Base-by-base conservation (phyloP, 1,140 invertebrate genomes). In the Phortica variegata region DNA sequence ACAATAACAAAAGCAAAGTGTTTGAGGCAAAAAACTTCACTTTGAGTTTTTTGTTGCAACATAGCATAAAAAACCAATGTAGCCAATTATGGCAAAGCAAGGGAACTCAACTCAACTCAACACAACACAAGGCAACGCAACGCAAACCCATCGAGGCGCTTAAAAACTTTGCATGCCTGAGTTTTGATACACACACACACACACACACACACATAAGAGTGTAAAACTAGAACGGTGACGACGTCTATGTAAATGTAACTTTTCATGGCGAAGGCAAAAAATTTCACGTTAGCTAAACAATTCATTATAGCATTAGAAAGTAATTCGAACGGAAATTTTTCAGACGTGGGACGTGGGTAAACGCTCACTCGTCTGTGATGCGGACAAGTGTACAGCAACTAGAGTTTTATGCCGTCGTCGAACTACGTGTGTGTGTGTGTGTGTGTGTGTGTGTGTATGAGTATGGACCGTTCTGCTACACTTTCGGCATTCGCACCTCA, bases 291-390 rank as follows among this genome's bases (percentile, higher is more conserved):
- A 60, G 62, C 56, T 34, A 66, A 66, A 66, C 62, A 66, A 66
- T 66, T 66, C 62, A 66, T 66, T 66, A 66, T 54, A 61, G 62
- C 62, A 66, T 66, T 66, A 66, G 62, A 66, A 66, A 66, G 59
- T 66, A 66, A 66, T 66, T 66, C 62, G 63, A 66, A 66, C 62
- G 59, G 62, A 66, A 66, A 66, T 66, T 66, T 66, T 66, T 54
- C 59, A n/a, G n/a, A 66, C 56, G 50, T 58, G 58, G 54, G 50
- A 54, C 54, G 61, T 41, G 63, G 61, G 57, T 58, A 60, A 61
- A 45, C 42, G 49, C 42, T 65, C 61, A 65, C 52, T 62, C 60
- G 46, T 40, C 26, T 7, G 6, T 29, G 26, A 6, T 12, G 12
- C 26, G 6, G 26, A 6, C 26, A 29, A 6, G 8, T 9, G 4